Evolutionary conservation across 2,797 vertebrate genomes (phyloP).

Genomic region (Streptopelia turtur): DNA sequence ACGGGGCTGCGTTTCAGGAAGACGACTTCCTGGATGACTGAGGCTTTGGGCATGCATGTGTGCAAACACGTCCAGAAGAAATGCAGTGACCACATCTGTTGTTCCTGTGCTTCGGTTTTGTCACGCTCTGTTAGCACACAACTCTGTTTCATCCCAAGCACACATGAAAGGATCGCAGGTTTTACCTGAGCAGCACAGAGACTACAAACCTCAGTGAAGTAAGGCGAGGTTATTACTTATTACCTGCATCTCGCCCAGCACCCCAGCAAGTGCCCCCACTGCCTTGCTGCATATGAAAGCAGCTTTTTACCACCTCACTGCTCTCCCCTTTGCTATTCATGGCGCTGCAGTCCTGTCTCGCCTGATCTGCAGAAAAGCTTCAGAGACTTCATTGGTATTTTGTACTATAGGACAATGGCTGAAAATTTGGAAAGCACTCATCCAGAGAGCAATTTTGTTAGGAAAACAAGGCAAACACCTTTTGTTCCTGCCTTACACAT

Average conservation of each 20-base stretch:
- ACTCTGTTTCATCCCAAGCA: background rate
- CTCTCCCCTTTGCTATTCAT: background rate
- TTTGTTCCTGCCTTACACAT: background rate
- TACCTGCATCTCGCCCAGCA: background rate
- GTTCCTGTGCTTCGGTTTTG: fast-evolving
- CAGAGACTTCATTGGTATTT: background rate
- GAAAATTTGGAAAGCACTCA: background rate
- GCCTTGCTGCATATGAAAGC: background rate
- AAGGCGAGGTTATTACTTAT: background rate
- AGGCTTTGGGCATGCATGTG: background rate
- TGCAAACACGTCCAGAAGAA: background rate
- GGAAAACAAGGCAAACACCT: conserved; percentile 7
- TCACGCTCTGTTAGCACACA: fast-evolving
- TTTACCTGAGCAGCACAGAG: background rate
- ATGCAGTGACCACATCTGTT: background rate
- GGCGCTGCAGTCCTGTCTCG: background rate
- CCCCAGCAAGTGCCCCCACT: background rate
- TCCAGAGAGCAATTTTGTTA: background rate
- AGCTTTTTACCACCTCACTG: background rate
- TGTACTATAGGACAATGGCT: background rate
- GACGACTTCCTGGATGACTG: background rate
- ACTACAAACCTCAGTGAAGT: background rate
- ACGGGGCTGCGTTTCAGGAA: fast-evolving
- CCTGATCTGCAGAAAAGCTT: background rate
- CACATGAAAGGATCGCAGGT: background rate